Base-by-base conservation (phyloP, 2,113 vertebrate species). In the Melanotaenia duboulayi region DNA sequence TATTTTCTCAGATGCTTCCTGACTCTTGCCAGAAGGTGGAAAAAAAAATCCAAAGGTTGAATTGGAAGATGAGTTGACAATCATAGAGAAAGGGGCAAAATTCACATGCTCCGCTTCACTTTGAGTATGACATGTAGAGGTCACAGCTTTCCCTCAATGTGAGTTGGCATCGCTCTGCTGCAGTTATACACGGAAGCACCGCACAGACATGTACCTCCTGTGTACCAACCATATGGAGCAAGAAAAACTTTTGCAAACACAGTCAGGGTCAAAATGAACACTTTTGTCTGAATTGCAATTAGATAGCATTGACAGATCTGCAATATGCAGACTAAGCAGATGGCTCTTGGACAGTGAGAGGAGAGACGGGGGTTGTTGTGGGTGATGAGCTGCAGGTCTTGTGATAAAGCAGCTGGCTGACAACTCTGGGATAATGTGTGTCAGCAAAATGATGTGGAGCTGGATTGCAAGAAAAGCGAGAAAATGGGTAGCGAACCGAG, bases 241-340 rank as follows among this genome's bases (percentile, higher is more conserved):
- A 57, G 42, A 52, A 71, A 64, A 82, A 82, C 46, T 78, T 90
- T 76, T 65, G 65, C 66, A 81, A 76, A 84, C 63, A 78, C 61
- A 58, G 28, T 64, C 69, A 75, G 81, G 83, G 86, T 91, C 84
- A 88, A 55, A 6, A 49, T 62, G 61, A 79, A 49, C 66, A 83
- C 79, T 78, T 84, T 40, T 72, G 71, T 86, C 64, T 85, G 85
- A 74, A 86, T 91, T 71, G 39, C 76, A 91, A 92, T 88, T 71
- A 85, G 73, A 20, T 54, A 51, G 51, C 72, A 84, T 76, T 87
- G 87, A 90, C 85, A 89, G 83, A 89, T 90, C 81, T 83, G 69
- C 81, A 78, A 74, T 80, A 65, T 86, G 83, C 82, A 77, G 78
- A 85, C 56, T 68, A 81, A 84, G 80, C 90, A 92, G 90, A 87